Evolutionary conservation across 2,888 invertebrate species (phyloP).

Genomic region (Apantesis nais): DNA sequence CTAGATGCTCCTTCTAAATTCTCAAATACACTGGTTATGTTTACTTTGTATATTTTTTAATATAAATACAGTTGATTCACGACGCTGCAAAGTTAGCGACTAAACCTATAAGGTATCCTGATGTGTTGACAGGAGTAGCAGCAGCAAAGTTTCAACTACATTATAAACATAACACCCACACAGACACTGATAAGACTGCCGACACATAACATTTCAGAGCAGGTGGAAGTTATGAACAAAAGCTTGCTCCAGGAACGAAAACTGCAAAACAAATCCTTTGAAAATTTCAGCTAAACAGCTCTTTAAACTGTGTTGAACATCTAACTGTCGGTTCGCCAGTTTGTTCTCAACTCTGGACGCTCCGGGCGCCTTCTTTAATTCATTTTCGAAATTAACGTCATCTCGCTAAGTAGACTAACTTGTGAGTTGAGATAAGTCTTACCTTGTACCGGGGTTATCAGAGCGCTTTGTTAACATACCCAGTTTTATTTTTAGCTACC

Average conservation of each 20-base stretch:
- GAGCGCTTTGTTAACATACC: conserved; percentile 2
- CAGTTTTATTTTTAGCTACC: background rate
- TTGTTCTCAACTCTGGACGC: conserved; percentile 66
- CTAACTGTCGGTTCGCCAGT: conserved; percentile 62
- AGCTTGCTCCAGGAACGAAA: conserved; percentile 55
- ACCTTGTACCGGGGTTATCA: conserved; percentile 20
- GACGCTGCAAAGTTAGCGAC: background rate
- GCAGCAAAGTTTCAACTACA: background rate
- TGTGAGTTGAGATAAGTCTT: conserved; percentile 48
- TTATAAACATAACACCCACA: background rate
- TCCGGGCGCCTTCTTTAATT: conserved; percentile 73
- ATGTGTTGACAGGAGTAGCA: background rate
- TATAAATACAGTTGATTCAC: background rate
- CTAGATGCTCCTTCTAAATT: background rate
- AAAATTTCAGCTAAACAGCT: conserved; percentile 74
- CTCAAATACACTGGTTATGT: background rate
- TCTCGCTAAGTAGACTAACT: conserved; percentile 49
- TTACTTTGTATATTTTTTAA: background rate
- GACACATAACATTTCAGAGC: conserved; percentile 59
- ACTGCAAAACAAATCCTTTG: conserved; percentile 71
- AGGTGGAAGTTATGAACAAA: conserved; percentile 70
- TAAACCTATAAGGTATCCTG: background rate
- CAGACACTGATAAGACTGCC: conserved; percentile 62
- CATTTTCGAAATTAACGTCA: conserved; percentile 74
- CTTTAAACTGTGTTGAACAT: conserved; percentile 65